Base-by-base conservation (phyloP, 1,140 invertebrate species). In the Drosophila pachea region DNA sequence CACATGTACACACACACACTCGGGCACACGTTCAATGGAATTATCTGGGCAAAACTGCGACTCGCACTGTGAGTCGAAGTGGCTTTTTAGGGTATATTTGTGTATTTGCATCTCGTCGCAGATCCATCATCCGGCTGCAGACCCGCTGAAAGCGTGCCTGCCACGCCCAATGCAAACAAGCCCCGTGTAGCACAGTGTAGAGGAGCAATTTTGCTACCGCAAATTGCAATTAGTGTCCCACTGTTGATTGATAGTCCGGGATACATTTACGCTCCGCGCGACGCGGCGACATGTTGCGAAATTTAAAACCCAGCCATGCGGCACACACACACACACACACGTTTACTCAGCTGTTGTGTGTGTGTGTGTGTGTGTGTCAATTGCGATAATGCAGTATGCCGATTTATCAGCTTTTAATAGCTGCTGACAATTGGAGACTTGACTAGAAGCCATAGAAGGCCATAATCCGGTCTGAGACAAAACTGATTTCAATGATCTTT, bases 141-240 rank as follows among this genome's bases (percentile, higher is more conserved):
- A 3, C n/a, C 38, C 31, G 14, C 33, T 48, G 47, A 68, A 55
- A 62, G 59, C 49, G 59, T 52, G 49, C 52, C 42, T 52, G 49
- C 52, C 42, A 55, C 32, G 22, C 22, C 35, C 16, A 48, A 31
- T 14, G 36, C 42, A 56, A 54, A 64, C 16, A 47, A 14, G 14
- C 16, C 7, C 12, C 35, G 31, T 66, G 54, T 65, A 35, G 45
- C 45, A 31, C 53, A 55, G 66, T 68, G 33, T 63, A 55, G 38
- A 22, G 16, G 32, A 33, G 32, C 22, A 49, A 7, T 42, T 35
- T 7, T 36, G 35, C 22, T 43, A 50, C 60, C 52, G 50, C 66
- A 63, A 63, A 68, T 49, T 63, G 66, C 66, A 68, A 55, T 68
- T 68, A 63, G 66, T 64, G 60, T 63, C 36, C 36, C 50, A 36